Evolutionary conservation across 30 jellyfish, hydroid and myxozoan species (phyloP).

Genomic region (Hydractinia echinata): DNA sequence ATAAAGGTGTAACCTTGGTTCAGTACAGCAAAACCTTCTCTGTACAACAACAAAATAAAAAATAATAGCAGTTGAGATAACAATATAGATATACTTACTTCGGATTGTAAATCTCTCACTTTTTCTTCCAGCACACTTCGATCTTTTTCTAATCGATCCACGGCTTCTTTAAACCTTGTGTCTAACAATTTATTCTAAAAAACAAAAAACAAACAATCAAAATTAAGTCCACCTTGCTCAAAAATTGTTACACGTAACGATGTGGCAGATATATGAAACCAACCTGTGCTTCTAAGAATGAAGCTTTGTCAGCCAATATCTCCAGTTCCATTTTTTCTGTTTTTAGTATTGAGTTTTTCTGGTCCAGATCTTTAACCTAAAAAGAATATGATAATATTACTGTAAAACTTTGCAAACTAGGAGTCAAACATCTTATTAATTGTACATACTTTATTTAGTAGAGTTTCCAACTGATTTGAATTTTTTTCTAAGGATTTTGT

Average conservation of each 20-base stretch:
- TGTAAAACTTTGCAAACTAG: neutral
- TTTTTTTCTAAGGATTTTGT: conserved; percentile 29
- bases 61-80: neutral
- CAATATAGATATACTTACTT: conserved; percentile 24
- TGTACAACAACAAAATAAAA: no score
- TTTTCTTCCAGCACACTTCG: conserved; percentile 59
- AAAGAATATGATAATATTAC: neutral
- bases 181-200: conserved; percentile 71
- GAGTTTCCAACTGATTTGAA: conserved; percentile 25
- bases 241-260: neutral
- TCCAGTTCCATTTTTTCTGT: conserved; percentile 69
- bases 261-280: no score
- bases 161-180: conserved; percentile 67
- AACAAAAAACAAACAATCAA: neutral
- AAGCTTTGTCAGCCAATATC: conserved; percentile 58
- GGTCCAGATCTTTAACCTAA: conserved; percentile 59
- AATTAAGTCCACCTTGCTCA: neutral
- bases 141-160: conserved; percentile 59
- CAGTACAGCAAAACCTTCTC: no score
- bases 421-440: neutral
- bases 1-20: neutral
- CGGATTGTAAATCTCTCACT: conserved; percentile 60
- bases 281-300: conserved; percentile 75
- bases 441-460: conserved; percentile 54
- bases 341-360: conserved; percentile 24